Evolutionary conservation across 1,140 invertebrate species (phyloP).

Genomic region (Drosophila orosa): DNA sequence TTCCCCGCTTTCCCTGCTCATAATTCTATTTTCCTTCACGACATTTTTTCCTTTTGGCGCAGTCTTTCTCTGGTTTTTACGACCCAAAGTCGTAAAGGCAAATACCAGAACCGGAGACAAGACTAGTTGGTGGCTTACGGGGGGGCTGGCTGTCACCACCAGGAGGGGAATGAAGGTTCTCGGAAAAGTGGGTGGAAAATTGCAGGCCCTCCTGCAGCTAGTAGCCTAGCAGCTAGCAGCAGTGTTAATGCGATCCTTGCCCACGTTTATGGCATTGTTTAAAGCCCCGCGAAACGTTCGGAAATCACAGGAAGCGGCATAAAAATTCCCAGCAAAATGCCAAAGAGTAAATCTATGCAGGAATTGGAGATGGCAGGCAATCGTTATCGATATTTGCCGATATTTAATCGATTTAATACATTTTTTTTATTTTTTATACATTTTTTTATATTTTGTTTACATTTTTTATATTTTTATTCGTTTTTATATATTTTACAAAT

Average conservation of each 20-base stretch:
- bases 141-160: not conserved
- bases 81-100: constrained; percentile 54
- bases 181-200: constrained; percentile 25
- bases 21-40: constrained; percentile 49
- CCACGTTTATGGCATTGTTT: constrained; percentile 74
- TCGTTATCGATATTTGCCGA: not conserved
- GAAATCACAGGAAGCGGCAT: constrained; percentile 36
- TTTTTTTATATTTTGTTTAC: not conserved
- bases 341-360: constrained; percentile 26
- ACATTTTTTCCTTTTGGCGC: constrained; percentile 14
- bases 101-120: constrained; percentile 38
- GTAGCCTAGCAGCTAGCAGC: constrained; percentile 8
- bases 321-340: constrained; percentile 13
- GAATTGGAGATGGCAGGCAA: not conserved
- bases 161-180: not conserved
- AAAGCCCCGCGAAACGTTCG: constrained; percentile 46
- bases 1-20: constrained; percentile 5
- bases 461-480: not conserved
- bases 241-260: constrained; percentile 75
- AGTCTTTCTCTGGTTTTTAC: constrained; percentile 40
- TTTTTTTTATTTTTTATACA: no score
- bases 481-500: no score
- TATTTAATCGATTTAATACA: no score
- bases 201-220: constrained; percentile 1
- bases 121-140: constrained; percentile 18